These are phyloP conservation scores for Cheiracanthium punctorium DNA, from an alignment of 2,888 invertebrate species.

Conservation along the genomic window DNA sequence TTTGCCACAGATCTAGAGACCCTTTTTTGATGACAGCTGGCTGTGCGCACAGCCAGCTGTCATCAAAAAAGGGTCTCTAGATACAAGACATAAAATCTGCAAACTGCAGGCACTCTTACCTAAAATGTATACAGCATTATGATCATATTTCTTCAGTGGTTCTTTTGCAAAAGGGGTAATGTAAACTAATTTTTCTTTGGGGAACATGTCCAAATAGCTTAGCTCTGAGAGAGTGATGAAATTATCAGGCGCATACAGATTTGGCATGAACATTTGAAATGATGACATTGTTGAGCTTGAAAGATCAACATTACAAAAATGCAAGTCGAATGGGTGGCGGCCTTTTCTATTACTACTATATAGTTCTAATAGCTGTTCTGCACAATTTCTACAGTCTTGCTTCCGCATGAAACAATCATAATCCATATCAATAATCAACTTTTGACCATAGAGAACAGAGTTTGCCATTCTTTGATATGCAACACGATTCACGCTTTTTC, in stretches of 20 bases:
- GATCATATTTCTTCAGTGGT: constrained; percentile 83
- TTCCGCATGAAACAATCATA: constrained; percentile 86
- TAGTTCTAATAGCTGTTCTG: constrained; percentile 85
- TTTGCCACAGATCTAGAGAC: too few relatives aligned
- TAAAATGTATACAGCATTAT: constrained; percentile 88
- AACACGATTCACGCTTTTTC: constrained; percentile 81
- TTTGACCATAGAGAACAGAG: constrained; percentile 82
- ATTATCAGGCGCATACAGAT: constrained; percentile 78
- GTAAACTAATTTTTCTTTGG: constrained; percentile 88
- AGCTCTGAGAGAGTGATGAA: constrained; percentile 83
- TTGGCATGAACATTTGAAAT: constrained; percentile 53
- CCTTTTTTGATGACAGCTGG: too few relatives aligned
- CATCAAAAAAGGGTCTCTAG: too few relatives aligned
- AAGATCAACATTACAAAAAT: constrained; percentile 77
- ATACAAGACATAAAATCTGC: too few relatives aligned
- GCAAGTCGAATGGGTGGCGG: constrained; percentile 86
- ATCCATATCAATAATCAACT: constrained; percentile 88
- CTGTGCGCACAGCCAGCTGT: too few relatives aligned
- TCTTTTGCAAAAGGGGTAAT: constrained; percentile 89
- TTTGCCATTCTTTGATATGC: constrained; percentile 80
- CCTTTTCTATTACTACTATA: constrained; percentile 86
- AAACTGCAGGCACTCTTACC: constrained; percentile 79
- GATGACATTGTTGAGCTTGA: constrained; percentile 29
- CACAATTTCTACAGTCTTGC: constrained; percentile 84
- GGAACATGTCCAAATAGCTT: constrained; percentile 88